These are phyloP conservation scores for Stercorarius parasiticus DNA, from an alignment of 2,113 vertebrate species.

Conservation along the genomic window DNA sequence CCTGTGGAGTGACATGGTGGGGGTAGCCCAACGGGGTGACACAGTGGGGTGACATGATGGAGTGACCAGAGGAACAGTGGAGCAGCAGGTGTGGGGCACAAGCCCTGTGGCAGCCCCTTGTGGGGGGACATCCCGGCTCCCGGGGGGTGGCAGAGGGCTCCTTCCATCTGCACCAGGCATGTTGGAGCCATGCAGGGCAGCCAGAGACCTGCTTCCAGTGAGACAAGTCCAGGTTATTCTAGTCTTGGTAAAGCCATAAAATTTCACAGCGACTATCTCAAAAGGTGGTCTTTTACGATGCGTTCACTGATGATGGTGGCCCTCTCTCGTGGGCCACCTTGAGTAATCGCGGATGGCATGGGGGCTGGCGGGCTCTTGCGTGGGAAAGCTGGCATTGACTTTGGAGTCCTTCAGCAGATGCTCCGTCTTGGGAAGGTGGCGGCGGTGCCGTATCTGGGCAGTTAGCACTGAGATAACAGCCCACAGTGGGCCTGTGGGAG, in stretches of 20 bases:
- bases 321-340: neutral
- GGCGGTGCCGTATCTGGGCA: neutral
- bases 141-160: neutral
- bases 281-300: neutral
- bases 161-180: neutral
- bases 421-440: neutral
- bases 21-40: no score
- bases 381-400: neutral
- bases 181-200: neutral
- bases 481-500: neutral
- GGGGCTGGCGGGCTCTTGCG: neutral
- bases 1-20: no score
- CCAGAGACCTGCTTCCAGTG: neutral
- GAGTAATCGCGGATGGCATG: neutral
- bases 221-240: neutral
- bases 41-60: neutral
- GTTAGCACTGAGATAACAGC: constrained; percentile 4
- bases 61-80: neutral
- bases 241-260: neutral
- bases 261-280: neutral
- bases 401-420: neutral
- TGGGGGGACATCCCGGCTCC: neutral
- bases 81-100: neutral
- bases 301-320: neutral
- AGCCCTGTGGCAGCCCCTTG: neutral